A percentile compares a stretch with the other conserved stretches of the same genome.
phyloP scores from a whole-genome alignment of 2,113 vertebrate genomes.

The Tamias sibiricus region DNA sequence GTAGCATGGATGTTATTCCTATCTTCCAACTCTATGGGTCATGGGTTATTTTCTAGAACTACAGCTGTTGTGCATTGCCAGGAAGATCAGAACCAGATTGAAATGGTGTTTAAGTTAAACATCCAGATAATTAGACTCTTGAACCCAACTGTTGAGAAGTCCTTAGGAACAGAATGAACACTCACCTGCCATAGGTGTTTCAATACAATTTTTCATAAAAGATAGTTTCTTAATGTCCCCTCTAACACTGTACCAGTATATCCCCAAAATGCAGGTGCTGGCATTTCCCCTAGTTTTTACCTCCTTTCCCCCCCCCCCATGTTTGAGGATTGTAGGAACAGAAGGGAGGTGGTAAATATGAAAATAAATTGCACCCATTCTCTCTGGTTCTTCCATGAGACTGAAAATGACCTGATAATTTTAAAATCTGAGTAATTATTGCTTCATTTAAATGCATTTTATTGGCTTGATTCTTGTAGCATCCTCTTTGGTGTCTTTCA shows the following conservation, averaged over 20 bases:
- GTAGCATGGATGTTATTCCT: conserved; percentile 65
- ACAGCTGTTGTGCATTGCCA: conserved; percentile 61
- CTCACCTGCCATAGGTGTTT: conserved; percentile 24
- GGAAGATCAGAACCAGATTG: conserved; percentile 68
- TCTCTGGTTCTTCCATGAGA: neutral
- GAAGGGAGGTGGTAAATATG: neutral
- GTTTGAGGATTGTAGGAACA: neutral
- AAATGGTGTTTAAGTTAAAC: conserved; percentile 59
- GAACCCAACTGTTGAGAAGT: conserved; percentile 47
- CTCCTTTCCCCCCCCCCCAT: conserved; percentile 7
- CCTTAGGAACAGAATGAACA: conserved; percentile 27
- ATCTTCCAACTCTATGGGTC: conserved; percentile 53
- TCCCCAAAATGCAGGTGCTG: neutral
- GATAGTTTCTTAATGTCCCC: neutral
- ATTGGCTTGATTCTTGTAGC: neutral
- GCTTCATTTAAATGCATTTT: neutral
- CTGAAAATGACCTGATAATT: neutral
- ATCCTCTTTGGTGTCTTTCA: neutral
- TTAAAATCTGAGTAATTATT: conserved; percentile 9
- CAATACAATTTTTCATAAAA: conserved; percentile 8
- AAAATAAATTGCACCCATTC: neutral
- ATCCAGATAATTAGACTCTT: conserved; percentile 61
- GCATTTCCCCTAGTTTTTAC: conserved; percentile 3
- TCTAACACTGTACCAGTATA: neutral
- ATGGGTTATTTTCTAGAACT: conserved; percentile 65